Evolutionary conservation across 1,140 invertebrate species (phyloP), one percentile per base, ranked within the genome.

Genomic region (Globodera rostochiensis): DNA sequence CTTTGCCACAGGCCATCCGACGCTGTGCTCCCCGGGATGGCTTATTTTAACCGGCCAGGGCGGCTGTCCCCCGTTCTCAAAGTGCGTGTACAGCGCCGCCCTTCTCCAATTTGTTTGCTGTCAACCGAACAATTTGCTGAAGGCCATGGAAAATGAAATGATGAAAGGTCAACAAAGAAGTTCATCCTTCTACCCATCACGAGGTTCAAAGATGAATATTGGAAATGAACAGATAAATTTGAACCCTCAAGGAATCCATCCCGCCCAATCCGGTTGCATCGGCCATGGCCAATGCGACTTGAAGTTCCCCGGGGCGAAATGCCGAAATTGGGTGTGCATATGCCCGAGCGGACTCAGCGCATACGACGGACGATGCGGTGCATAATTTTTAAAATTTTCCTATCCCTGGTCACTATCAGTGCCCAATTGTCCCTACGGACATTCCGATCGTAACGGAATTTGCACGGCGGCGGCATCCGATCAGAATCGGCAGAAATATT

Each of bases 91-190:
- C n/a, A 70, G 67, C 36, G 9, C 21, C 11, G 9, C n/a, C 9
- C 67, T 70, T 8, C n/a, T 25, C 67, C 67, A 25, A 21, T 70
- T 70, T 19, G 67, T 70, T 45, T 70, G 67, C 67, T 70, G 67
- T 4, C 67, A 70, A 45, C 67, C 67, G 21, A 70, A 70, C 67
- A 45, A 70, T 21, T 45, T 25, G 67, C 11, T 45, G 19, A 70
- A 70, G 67, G 67, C 67, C 8, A 21, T 45, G 3, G 67, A 70
- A 70, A 45, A 45, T 8, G 67, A 21, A 53, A 11, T 53, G 53
- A 11, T 53, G 53, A 53, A 53, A 53, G 6, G 0, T 15, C 53
- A 53, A 36, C 36, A 36, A 36, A 36, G 36, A 53, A 53, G 53
- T 53, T 53, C 8, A 9, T 9, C 53, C 1, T 15, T 53, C 15